Evolutionary conservation across 2,888 invertebrate species (phyloP).

Genomic region (Athalia rosae): DNA sequence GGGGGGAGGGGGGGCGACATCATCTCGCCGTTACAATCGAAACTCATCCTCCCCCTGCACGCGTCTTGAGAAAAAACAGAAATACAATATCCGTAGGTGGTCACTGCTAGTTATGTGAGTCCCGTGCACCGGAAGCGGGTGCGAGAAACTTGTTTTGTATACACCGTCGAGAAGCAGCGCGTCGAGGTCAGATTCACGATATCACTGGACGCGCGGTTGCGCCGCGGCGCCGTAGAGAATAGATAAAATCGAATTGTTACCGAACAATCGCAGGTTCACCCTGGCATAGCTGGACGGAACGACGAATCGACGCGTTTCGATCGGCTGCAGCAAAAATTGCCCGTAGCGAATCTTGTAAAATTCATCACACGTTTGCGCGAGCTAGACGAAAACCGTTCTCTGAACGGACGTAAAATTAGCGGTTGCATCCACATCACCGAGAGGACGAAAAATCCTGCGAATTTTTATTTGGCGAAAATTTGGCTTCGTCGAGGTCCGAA

Average conservation of each 20-base stretch:
- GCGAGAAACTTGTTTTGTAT: slow-evolving; percentile 8
- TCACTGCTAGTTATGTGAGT: no score
- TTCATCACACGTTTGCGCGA: no score
- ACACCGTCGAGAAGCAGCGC: neutral
- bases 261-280: neutral
- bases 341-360: no score
- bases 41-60: no score
- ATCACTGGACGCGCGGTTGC: neutral
- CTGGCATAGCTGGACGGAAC: no score
- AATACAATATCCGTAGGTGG: no score
- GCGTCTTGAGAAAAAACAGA: no score
- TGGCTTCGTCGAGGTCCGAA: neutral
- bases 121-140: neutral
- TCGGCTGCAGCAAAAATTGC: no score
- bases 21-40: neutral
- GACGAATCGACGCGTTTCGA: no score
- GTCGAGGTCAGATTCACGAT: slow-evolving; percentile 28
- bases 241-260: neutral
- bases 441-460: neutral
- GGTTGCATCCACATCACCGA: neutral
- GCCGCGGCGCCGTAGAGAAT: neutral
- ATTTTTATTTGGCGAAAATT: slow-evolving; percentile 21
- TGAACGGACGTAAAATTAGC: no score
- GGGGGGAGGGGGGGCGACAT: slow-evolving; percentile 22
- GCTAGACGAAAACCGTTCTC: no score